Evolutionary conservation across 2,113 vertebrate species (phyloP).

Genomic region (Gymnocephalus cernua): DNA sequence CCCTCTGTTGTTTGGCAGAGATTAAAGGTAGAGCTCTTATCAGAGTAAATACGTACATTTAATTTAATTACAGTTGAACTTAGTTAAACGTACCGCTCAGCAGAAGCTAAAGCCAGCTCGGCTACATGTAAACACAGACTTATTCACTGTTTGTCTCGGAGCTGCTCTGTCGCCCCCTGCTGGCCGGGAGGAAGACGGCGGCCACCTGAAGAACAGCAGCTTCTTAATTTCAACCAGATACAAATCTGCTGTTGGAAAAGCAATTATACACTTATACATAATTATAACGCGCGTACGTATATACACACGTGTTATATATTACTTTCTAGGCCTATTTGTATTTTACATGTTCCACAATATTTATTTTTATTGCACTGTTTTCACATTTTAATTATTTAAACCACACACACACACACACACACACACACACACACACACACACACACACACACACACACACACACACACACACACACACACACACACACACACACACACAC

Average conservation of each 20-base stretch:
- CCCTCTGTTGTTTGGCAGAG: accelerated
- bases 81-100: neutral
- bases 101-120: conserved; percentile 5
- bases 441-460: no score
- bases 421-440: no score
- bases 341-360: no score
- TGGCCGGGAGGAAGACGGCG: conserved; percentile 20
- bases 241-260: neutral
- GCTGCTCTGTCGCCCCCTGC: conserved; percentile 40
- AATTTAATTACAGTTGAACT: neutral
- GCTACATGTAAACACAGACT: conserved; percentile 10
- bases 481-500: no score
- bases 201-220: neutral
- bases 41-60: accelerated
- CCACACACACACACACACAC: no score
- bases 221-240: neutral
- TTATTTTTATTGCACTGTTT: no score
- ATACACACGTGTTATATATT: no score
- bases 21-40: neutral
- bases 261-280: neutral
- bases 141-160: no score
- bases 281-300: no score
- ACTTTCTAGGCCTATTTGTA: no score
- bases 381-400: no score
- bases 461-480: no score